phyloP scores from a whole-genome alignment of 1,140 invertebrate species.

The Acyrthosiphon pisum region DNA sequence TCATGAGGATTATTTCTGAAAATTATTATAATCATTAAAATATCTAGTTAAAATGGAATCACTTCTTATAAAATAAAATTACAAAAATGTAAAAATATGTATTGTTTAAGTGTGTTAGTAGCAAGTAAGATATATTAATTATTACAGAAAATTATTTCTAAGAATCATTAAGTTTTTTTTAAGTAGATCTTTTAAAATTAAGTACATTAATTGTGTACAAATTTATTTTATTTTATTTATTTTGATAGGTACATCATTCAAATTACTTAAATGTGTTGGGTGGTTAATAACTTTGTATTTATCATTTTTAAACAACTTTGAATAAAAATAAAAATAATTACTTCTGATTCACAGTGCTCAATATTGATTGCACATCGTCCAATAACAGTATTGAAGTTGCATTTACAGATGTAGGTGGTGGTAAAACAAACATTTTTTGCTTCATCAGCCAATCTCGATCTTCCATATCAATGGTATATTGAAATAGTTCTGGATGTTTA shows the following conservation, averaged over 20 bases:
- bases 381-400: slow-evolving; percentile 75
- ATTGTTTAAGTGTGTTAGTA: not conserved
- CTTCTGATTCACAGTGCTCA: slow-evolving; percentile 75
- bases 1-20: slow-evolving; percentile 71
- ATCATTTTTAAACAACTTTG: not conserved
- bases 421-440: slow-evolving; percentile 73
- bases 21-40: slow-evolving; percentile 25
- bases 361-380: slow-evolving; percentile 79
- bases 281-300: not conserved
- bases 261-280: not conserved
- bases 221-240: not conserved
- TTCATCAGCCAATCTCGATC: slow-evolving; percentile 84
- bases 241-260: not conserved
- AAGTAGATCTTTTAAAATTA: too few relatives aligned
- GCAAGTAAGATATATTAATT: not conserved
- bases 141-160: not conserved
- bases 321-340: slow-evolving; percentile 58
- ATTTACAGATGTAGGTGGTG: slow-evolving; percentile 70
- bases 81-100: not conserved
- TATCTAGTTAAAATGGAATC: not conserved
- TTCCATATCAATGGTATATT: slow-evolving; percentile 80
- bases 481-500: slow-evolving; percentile 77
- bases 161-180: not conserved
- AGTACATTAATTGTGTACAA: too few relatives aligned
- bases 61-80: not conserved